These are phyloP conservation scores for Archivesica marissinica DNA, from an alignment of 1,140 invertebrate species.

Conservation along the genomic window DNA sequence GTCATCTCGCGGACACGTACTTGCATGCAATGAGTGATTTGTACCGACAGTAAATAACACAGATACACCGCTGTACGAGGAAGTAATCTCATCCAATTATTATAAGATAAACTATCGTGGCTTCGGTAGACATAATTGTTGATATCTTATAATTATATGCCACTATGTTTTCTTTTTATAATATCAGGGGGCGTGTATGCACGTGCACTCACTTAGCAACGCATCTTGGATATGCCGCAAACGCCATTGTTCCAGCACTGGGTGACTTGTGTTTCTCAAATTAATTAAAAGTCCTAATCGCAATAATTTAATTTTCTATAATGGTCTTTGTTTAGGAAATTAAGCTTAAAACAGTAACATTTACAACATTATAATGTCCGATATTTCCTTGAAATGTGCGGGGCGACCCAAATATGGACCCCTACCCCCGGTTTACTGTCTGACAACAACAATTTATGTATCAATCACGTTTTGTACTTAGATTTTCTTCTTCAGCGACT, in stretches of 20 bases:
- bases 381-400: too few species aligned
- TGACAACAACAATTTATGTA: too few species aligned
- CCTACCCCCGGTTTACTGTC: too few species aligned
- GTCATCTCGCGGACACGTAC: too few species aligned
- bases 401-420: too few species aligned
- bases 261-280: too few species aligned
- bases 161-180: not conserved
- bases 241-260: too few species aligned
- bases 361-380: not conserved
- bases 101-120: slow-evolving; percentile 27
- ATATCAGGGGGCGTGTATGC: not conserved
- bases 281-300: not conserved
- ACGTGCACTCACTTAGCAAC: not conserved
- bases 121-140: slow-evolving; percentile 37
- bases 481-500: too few species aligned
- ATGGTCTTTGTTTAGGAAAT: not conserved
- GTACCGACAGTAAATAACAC: not conserved
- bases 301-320: not conserved
- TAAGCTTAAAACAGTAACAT: not conserved
- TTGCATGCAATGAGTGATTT: not conserved
- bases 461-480: too few species aligned
- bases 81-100: slow-evolving; percentile 20
- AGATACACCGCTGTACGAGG: not conserved
- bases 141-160: slow-evolving; percentile 31
- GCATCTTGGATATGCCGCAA: too few species aligned